phyloP scores from a whole-genome alignment of 2,113 vertebrate species.

The Gambusia holbrooki region DNA sequence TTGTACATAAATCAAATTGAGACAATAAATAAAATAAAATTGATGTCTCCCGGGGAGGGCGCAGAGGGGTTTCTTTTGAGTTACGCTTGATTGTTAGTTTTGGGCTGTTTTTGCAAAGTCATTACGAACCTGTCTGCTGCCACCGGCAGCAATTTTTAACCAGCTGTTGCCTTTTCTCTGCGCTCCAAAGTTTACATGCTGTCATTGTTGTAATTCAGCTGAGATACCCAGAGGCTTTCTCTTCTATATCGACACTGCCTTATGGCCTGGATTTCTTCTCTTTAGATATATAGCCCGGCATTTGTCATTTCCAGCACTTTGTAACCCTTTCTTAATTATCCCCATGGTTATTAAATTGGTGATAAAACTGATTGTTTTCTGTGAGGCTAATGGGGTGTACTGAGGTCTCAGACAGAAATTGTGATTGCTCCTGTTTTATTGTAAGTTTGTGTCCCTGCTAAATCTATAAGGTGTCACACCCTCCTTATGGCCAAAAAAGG shows the following conservation, averaged over 20 bases:
- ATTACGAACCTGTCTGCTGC: constrained; percentile 41
- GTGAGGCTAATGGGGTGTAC: neutral
- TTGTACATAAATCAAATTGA: constrained; percentile 43
- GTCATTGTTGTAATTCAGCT: constrained; percentile 26
- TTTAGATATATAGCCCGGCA: neutral
- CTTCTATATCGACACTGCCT: constrained; percentile 12
- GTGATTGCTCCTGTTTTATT: neutral
- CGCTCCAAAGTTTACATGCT: constrained; percentile 45
- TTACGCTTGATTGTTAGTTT: constrained; percentile 49
- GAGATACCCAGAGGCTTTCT: constrained; percentile 31
- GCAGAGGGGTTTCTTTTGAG: constrained; percentile 32
- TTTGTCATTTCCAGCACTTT: constrained; percentile 4
- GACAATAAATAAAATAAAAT: constrained; percentile 45
- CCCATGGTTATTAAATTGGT: neutral
- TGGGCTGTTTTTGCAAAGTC: constrained; percentile 45
- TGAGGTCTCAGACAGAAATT: neutral
- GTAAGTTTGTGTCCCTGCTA: neutral
- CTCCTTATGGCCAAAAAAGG: no score
- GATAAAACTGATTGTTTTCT: neutral
- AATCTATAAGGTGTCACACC: neutral
- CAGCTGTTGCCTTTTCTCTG: constrained; percentile 30
- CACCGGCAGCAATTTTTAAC: constrained; percentile 56
- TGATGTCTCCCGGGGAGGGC: neutral
- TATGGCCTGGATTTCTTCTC: neutral
- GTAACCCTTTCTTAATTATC: neutral